phyloP scores from a whole-genome alignment of 2,888 invertebrate species.

The Andrena trimmerana region DNA sequence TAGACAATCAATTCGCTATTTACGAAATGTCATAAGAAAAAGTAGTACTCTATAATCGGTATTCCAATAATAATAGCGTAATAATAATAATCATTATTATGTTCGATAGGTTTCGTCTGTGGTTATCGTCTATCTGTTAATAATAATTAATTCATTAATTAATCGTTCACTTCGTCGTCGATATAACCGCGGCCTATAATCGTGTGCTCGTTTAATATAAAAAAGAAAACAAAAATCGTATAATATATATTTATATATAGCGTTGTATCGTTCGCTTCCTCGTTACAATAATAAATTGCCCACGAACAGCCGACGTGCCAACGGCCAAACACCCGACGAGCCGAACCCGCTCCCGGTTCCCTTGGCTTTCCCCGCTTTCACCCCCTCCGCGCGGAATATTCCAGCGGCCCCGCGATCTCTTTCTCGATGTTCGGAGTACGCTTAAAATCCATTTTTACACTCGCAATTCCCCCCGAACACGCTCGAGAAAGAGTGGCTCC shows the following conservation, averaged over 20 bases:
- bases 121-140: slow-evolving; percentile 71
- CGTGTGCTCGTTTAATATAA: slow-evolving; percentile 71
- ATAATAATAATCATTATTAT: slow-evolving; percentile 74
- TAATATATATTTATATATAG: slow-evolving; percentile 76
- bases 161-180: slow-evolving; percentile 60
- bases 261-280: slow-evolving; percentile 75
- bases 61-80: slow-evolving; percentile 73
- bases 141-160: slow-evolving; percentile 61
- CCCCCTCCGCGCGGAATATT: background rate
- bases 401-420: background rate
- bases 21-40: slow-evolving; percentile 81
- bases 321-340: slow-evolving; percentile 42
- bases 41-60: slow-evolving; percentile 79
- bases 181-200: slow-evolving; percentile 66
- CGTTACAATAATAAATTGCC: slow-evolving; percentile 78
- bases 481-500: slow-evolving; percentile 28
- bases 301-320: slow-evolving; percentile 75
- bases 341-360: slow-evolving; percentile 21
- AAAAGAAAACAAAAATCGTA: slow-evolving; percentile 71
- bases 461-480: slow-evolving; percentile 9
- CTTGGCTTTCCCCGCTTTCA: background rate
- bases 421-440: slow-evolving; percentile 14
- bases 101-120: slow-evolving; percentile 71
- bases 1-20: slow-evolving; percentile 79
- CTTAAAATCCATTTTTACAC: slow-evolving; percentile 41